Evolutionary conservation across 2,888 invertebrate species (phyloP).

Genomic region (Tribolium freemani): DNA sequence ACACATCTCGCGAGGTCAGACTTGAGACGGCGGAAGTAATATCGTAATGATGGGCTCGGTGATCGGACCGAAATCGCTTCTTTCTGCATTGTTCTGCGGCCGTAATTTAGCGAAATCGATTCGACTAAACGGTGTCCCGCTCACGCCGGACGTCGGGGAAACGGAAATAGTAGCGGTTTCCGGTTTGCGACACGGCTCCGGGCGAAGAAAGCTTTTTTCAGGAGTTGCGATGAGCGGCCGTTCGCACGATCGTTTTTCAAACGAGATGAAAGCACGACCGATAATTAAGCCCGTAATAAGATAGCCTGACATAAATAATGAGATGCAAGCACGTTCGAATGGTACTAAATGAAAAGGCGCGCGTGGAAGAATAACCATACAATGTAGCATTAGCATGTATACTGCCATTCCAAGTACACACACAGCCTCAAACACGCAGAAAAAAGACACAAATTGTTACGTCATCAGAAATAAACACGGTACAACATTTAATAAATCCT

Average conservation of each 20-base stretch:
- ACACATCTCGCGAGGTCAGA: constrained; percentile 62
- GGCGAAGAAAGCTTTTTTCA: constrained; percentile 2
- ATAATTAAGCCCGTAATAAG: constrained; percentile 46
- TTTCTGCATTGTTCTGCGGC: constrained; percentile 62
- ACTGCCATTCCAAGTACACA: constrained; percentile 23
- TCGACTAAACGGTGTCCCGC: constrained; percentile 60
- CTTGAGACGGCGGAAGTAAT: constrained; percentile 62
- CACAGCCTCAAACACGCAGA: constrained; percentile 9
- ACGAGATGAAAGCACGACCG: constrained; percentile 19
- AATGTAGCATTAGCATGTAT: constrained; percentile 46
- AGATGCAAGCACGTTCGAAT: constrained; percentile 48
- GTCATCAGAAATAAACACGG: constrained; percentile 29
- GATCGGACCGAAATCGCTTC: constrained; percentile 57
- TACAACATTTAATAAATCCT: constrained; percentile 19
- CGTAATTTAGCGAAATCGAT: constrained; percentile 63
- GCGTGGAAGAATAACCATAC: constrained; percentile 53
- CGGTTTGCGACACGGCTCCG: constrained; percentile 30
- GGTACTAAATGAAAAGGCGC: constrained; percentile 54
- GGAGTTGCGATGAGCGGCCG: constrained; percentile 16
- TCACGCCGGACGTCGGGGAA: constrained; percentile 58
- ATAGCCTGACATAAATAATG: constrained; percentile 51
- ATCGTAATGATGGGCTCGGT: constrained; percentile 62
- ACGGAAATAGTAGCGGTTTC: constrained; percentile 63
- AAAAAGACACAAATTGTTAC: constrained; percentile 40
- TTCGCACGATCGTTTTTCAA: constrained; percentile 12